A percentile compares a stretch with the other conserved stretches of the same genome.
These are phyloP conservation scores for Scaptomyza polygonia DNA, from an alignment of 2,888 invertebrate genomes.

Conservation along the genomic window DNA sequence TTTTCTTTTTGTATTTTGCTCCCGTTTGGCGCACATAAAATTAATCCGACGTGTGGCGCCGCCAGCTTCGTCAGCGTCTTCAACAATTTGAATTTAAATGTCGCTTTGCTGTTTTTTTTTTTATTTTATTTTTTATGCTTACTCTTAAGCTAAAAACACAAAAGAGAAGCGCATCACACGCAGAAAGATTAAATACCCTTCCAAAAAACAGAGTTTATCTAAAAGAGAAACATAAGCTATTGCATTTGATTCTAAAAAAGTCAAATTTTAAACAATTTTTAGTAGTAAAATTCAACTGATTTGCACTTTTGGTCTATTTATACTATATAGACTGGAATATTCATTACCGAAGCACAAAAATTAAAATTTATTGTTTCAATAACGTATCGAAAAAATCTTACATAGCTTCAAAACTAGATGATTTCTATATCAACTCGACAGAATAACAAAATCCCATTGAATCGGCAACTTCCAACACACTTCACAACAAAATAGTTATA, in stretches of 20 bases:
- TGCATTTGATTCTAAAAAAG: too few relatives aligned
- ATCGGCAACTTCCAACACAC: neutral
- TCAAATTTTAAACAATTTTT: too few relatives aligned
- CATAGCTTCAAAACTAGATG: too few relatives aligned
- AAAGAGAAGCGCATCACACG: slow-evolving; percentile 14
- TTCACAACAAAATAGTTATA: neutral
- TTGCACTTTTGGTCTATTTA: too few relatives aligned
- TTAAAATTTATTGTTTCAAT: too few relatives aligned
- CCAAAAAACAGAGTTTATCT: neutral
- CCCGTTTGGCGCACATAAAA: slow-evolving; percentile 71
- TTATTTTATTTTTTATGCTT: slow-evolving; percentile 61
- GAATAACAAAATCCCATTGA: neutral
- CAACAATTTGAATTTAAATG: slow-evolving; percentile 79
- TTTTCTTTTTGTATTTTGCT: slow-evolving; percentile 37
- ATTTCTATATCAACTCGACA: neutral
- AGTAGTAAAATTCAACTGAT: too few relatives aligned
- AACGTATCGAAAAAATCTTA: too few relatives aligned
- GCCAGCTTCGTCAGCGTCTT: slow-evolving; percentile 74
- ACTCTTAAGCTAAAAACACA: slow-evolving; percentile 59
- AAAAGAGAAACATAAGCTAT: too few relatives aligned
- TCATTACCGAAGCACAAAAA: too few relatives aligned
- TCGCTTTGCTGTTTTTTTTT: slow-evolving; percentile 47
- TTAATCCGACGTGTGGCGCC: slow-evolving; percentile 83
- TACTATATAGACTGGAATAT: too few relatives aligned
- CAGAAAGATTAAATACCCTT: neutral